These are phyloP conservation scores for Pampusana beccarii DNA, from an alignment of 2,113 vertebrate genomes.

Conservation along the genomic window DNA sequence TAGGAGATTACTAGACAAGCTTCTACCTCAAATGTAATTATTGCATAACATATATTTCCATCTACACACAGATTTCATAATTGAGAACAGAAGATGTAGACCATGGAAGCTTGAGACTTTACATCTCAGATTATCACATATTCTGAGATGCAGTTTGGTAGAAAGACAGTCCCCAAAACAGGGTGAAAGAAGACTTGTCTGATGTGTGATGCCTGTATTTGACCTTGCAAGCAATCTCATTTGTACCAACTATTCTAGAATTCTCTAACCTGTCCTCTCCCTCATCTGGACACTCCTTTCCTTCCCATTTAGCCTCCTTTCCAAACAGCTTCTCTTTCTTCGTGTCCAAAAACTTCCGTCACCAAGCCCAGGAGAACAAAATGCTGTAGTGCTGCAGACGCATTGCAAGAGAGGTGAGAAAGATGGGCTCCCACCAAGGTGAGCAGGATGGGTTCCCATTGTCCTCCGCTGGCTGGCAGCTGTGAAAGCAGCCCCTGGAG, in stretches of 20 bases:
- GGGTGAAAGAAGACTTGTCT: not conserved
- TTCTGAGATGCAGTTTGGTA: not conserved
- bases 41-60: not conserved
- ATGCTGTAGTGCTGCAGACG: not conserved
- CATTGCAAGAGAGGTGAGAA: not conserved
- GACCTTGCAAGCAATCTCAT: not conserved
- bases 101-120: not conserved
- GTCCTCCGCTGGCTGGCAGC: not conserved
- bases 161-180: not conserved
- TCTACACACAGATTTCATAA: not conserved
- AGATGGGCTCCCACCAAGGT: not conserved
- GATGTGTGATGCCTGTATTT: not conserved
- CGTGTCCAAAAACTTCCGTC: not conserved
- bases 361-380: not conserved
- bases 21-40: not conserved
- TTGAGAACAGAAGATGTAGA: not conserved
- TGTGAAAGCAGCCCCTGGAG: not conserved
- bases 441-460: not conserved
- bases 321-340: not conserved
- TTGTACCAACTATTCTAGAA: not conserved
- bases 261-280: not conserved
- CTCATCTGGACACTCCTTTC: not conserved
- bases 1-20: not conserved
- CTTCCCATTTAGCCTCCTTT: not conserved
- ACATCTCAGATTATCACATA: not conserved